phyloP scores from a whole-genome alignment of 2,113 vertebrate genomes.

The Ageneiosus marmoratus region DNA sequence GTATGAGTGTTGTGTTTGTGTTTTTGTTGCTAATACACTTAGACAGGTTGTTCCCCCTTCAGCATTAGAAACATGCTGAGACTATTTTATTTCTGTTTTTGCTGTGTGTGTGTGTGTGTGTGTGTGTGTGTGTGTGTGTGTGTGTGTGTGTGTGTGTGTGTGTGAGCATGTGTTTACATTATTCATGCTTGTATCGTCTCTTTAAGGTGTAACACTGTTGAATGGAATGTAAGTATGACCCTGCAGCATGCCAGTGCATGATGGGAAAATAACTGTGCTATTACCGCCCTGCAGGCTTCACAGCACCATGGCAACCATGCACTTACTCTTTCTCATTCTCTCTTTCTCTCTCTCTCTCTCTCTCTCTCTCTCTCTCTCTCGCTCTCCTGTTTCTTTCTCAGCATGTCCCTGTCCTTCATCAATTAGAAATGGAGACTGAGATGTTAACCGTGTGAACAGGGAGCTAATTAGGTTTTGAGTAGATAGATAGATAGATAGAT shows the following conservation, averaged over 20 bases:
- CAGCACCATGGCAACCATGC: constrained; percentile 29
- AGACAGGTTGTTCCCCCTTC: constrained; percentile 29
- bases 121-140: constrained; percentile 4
- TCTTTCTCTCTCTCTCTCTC: not conserved
- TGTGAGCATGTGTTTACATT: not conserved
- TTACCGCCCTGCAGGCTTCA: constrained; percentile 23
- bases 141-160: constrained; percentile 23
- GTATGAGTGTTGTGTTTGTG: not conserved
- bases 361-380: not conserved
- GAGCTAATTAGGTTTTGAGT: not conserved
- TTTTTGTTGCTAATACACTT: constrained; percentile 9
- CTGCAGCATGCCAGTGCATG: constrained; percentile 45
- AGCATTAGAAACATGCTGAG: constrained; percentile 38
- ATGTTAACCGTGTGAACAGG: not conserved
- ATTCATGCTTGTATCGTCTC: constrained; percentile 9
- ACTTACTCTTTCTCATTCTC: not conserved
- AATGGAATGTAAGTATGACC: constrained; percentile 28
- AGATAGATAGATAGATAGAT: not conserved
- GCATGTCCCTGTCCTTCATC: constrained; percentile 8
- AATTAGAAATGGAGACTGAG: not conserved
- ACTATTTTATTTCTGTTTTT: constrained; percentile 16
- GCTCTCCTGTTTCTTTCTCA: constrained; percentile 9
- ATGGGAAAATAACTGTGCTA: constrained; percentile 42
- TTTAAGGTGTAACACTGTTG: constrained; percentile 24
- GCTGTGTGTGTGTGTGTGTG: constrained; percentile 4